Base-by-base conservation (phyloP, 2,888 invertebrate species). In the Trissolcus brochymenae region DNA sequence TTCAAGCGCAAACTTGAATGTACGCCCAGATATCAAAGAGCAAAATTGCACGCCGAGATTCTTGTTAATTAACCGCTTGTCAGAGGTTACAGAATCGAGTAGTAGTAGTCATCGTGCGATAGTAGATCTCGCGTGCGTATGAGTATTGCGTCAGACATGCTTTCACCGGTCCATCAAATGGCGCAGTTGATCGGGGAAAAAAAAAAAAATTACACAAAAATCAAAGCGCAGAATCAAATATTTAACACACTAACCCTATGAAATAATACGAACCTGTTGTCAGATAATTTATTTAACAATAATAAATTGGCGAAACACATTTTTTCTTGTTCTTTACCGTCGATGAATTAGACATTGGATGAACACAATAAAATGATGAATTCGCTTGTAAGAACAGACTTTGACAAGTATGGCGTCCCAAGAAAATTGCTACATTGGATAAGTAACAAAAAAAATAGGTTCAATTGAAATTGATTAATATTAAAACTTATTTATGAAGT, bases 81-180 rank as follows among this genome's bases (percentile, higher is more conserved):
- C 71, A 71, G 70, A 66, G 66, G 78, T 78, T 71, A 78, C 68
- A 65, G 76, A 78, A 50, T 50, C 65, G 57, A 80, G 72, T 67
- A 56, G 65, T 62, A 79, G 72, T 78, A 72, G 75, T 78, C 75
- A 79, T 76, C 35, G 35, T 35, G 35, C 35, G 70, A 78, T 80
- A 80, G 76, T 77, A 65, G 72, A 74, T 80, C 79, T 76, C 71
- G 78, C 74, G 71, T 77, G 76, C 71, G 65, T 77, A 62, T 65
- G 73, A 78, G 65, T 67, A 76, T 76, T 80, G 59, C 76, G 51
- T 74, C 71, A 76, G 73, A 70, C 66, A 51, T 80, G 71, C 78
- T 76, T 80, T 80, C 74, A 68, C 78, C 67, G 59, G 55, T 74
- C 65, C 59, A 61, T 80, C 74, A 62, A 68, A 77, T 60, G 60